Conservation (phyloP, 1,140 invertebrate species). For the Formica exsecta region DNA sequence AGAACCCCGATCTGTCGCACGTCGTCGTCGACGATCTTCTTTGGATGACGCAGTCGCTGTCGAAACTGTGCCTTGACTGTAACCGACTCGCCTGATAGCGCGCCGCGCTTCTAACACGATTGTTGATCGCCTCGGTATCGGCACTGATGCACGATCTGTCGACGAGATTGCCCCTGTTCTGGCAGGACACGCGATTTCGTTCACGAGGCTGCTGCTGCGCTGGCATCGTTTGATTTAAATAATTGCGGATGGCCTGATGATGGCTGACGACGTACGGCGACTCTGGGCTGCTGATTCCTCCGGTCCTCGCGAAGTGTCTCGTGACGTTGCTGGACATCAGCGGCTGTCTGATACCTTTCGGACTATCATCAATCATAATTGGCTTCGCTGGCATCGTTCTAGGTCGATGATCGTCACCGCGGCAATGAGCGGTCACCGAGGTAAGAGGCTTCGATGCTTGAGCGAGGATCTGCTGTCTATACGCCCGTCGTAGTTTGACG, state of each 20-base stretch:
- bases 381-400: constrained; percentile 44
- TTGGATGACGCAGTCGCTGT: background rate
- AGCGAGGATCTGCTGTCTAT: constrained; percentile 23
- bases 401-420: constrained; percentile 34
- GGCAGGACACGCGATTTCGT: background rate
- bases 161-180: background rate
- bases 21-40: constrained; percentile 15
- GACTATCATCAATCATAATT: background rate
- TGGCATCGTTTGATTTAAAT: constrained; percentile 80
- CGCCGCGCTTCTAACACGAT: background rate
- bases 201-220: background rate
- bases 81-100: background rate
- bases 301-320: constrained; percentile 69
- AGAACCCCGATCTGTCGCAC: constrained; percentile 38
- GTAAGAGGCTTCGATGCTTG: background rate
- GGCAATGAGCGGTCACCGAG: constrained; percentile 36
- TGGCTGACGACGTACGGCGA: constrained; percentile 38
- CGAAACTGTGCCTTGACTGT: constrained; percentile 9
- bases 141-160: background rate
- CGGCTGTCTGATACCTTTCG: constrained; percentile 20
- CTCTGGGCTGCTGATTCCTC: constrained; percentile 20
- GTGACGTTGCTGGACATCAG: constrained; percentile 71
- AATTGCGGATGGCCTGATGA: constrained; percentile 78
- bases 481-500: constrained; percentile 43
- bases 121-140: background rate